phyloP scores from a whole-genome alignment of 2,888 invertebrate species.

The Ectemnius cavifrons region DNA sequence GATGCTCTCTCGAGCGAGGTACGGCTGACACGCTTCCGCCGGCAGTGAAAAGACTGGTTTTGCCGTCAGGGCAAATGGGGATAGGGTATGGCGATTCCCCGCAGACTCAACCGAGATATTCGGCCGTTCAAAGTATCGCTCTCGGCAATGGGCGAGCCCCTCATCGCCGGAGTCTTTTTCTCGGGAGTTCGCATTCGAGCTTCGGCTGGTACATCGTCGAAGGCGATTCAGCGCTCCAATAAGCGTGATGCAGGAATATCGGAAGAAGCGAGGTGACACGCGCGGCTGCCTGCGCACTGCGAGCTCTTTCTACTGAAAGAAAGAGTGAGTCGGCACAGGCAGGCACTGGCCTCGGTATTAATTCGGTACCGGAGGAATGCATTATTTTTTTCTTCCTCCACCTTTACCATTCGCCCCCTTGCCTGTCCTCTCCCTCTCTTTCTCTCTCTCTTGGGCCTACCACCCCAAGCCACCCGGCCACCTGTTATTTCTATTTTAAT shows the following conservation, averaged over 20 bases:
- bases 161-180: too few species aligned
- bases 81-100: constrained; percentile 1
- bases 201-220: too few species aligned
- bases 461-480: constrained; percentile 10
- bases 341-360: constrained; percentile 29
- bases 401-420: too few species aligned
- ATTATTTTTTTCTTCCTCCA: constrained; percentile 25
- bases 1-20: background rate
- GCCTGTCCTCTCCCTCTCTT: background rate
- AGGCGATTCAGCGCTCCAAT: constrained; percentile 40
- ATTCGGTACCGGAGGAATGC: constrained; percentile 48
- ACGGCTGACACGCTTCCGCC: too few species aligned
- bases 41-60: too few species aligned
- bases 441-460: constrained; percentile 10
- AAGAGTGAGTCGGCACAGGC: constrained; percentile 5
- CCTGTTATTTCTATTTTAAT: constrained; percentile 55
- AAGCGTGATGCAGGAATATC: constrained; percentile 49
- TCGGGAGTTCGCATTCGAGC: too few species aligned
- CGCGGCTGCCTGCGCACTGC: constrained; percentile 3
- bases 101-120: background rate
- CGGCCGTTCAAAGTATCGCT: background rate
- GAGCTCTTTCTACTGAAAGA: background rate
- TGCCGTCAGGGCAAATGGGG: too few species aligned
- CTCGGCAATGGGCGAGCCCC: background rate
- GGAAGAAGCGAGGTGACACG: constrained; percentile 19